These are phyloP conservation scores for Hormiphora californensis DNA, from an alignment of 37 sponge, comb jelly and placozoan species.

Conservation along the genomic window DNA sequence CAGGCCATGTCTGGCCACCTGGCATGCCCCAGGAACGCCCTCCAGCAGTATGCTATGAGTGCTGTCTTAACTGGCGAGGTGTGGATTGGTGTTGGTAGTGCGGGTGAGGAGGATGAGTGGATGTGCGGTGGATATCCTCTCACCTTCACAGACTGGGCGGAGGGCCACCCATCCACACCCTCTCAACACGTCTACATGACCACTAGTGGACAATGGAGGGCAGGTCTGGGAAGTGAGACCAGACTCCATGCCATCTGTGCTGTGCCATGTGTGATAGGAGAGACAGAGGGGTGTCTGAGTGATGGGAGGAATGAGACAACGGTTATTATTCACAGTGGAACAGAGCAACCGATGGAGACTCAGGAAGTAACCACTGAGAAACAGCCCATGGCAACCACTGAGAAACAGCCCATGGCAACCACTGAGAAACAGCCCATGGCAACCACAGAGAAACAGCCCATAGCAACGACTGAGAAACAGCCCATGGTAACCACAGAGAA, in stretches of 20 bases:
- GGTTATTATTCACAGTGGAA: neutral
- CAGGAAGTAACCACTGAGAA: neutral
- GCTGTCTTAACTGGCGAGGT: neutral
- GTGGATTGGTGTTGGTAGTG: neutral
- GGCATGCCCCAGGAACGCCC: neutral
- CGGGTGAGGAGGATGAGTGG: neutral
- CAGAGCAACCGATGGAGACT: neutral
- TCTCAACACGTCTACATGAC: neutral
- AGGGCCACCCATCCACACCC: neutral
- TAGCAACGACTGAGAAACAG: too few species aligned
- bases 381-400: neutral
- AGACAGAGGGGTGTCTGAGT: neutral
- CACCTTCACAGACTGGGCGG: constrained; percentile 11
- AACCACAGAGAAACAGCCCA: neutral
- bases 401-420: neutral
- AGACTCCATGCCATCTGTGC: neutral
- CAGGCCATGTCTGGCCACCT: neutral
- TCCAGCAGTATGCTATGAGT: neutral
- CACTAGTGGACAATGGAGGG: neutral
- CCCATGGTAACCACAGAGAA: neutral
- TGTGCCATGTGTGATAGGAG: neutral
- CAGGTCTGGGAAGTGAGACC: neutral
- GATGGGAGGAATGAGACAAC: neutral
- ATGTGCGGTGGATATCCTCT: neutral
- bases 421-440: neutral